These are phyloP conservation scores for Teleogryllus occipitalis DNA, from an alignment of 1,140 invertebrate species.

Conservation along the genomic window DNA sequence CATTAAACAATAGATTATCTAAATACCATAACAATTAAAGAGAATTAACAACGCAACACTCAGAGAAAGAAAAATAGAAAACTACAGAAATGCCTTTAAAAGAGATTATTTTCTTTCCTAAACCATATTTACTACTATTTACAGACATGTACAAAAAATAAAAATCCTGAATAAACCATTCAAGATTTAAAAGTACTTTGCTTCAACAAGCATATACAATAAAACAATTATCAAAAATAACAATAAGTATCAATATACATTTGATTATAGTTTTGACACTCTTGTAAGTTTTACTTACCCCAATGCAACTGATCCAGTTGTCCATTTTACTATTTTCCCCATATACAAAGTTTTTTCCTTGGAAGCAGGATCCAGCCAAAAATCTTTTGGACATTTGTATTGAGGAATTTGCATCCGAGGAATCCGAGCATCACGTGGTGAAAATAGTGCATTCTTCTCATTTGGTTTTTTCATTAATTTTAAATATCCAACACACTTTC, in stretches of 20 bases:
- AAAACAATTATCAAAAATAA: not conserved
- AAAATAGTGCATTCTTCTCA: slow-evolving; percentile 49
- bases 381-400: slow-evolving; percentile 49
- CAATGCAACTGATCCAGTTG: slow-evolving; percentile 39
- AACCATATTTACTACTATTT: too few relatives aligned
- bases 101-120: too few relatives aligned
- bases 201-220: too few relatives aligned
- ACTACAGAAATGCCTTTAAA: too few relatives aligned
- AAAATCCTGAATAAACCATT: too few relatives aligned
- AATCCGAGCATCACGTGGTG: slow-evolving; percentile 61
- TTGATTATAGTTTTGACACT: not conserved
- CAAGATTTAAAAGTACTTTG: too few relatives aligned
- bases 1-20: too few relatives aligned
- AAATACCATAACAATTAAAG: too few relatives aligned
- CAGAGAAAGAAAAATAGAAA: too few relatives aligned
- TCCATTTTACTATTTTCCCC: slow-evolving; percentile 60
- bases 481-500: slow-evolving; percentile 56
- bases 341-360: slow-evolving; percentile 57
- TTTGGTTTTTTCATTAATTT: slow-evolving; percentile 50
- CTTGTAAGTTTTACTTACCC: slow-evolving; percentile 37
- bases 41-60: too few relatives aligned
- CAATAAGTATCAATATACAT: not conserved
- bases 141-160: too few relatives aligned
- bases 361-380: slow-evolving; percentile 43
- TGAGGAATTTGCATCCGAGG: slow-evolving; percentile 60